phyloP scores from a whole-genome alignment of 2,113 vertebrate species.

The Rhagologus leucostigma region DNA sequence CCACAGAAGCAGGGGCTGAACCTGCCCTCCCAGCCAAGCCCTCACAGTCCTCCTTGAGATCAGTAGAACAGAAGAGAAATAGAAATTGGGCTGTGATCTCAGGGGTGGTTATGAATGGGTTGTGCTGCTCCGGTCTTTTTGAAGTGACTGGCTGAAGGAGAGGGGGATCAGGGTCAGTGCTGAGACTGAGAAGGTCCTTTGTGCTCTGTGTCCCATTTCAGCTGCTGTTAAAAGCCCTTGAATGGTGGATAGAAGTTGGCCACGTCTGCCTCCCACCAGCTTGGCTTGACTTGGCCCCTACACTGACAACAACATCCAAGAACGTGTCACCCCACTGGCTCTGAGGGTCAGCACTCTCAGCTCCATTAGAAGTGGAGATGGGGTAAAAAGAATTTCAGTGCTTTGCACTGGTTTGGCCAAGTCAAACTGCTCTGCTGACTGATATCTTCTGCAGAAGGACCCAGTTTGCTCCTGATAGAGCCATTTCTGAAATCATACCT shows the following conservation, averaged over 20 bases:
- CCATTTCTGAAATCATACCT: background rate
- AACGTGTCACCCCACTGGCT: rapidly evolving
- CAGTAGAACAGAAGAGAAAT: background rate
- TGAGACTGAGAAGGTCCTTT: background rate
- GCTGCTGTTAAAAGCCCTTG: background rate
- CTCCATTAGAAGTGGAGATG: background rate
- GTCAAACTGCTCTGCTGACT: background rate
- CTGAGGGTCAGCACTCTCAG: background rate
- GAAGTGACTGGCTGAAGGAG: background rate
- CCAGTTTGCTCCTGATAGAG: background rate
- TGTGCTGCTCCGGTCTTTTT: background rate
- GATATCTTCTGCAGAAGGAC: background rate
- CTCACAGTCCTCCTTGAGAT: background rate
- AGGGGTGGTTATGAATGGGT: background rate
- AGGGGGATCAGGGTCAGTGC: background rate
- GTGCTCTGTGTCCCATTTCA: background rate
- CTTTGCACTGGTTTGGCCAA: background rate
- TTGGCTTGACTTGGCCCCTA: background rate
- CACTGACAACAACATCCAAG: rapidly evolving
- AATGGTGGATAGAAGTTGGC: background rate
- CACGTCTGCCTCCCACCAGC: background rate
- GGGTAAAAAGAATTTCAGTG: background rate
- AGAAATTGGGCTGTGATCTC: background rate
- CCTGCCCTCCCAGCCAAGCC: background rate
- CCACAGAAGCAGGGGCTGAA: background rate